phyloP scores from a whole-genome alignment of 1,140 invertebrate species.

The Pseudomyrmex dendroicus region DNA sequence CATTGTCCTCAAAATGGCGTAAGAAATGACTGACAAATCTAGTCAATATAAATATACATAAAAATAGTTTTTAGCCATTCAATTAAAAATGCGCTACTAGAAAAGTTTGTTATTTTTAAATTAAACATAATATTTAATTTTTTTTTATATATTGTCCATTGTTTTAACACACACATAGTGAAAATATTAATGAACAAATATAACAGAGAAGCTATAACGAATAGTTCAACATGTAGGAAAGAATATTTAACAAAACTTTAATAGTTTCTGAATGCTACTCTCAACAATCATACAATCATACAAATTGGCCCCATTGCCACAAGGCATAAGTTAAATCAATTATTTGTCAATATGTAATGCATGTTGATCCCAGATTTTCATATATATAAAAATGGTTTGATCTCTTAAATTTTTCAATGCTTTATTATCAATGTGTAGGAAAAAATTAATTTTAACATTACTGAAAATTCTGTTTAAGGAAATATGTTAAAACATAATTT shows the following conservation, averaged over 20 bases:
- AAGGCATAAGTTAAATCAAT: constrained; percentile 67
- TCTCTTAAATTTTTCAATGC: constrained; percentile 1
- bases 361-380: constrained; percentile 61
- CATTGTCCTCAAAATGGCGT: constrained; percentile 51
- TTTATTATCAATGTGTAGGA: neutral
- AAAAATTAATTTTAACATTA: neutral
- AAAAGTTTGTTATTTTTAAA: neutral
- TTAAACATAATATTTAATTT: constrained; percentile 9
- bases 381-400: constrained; percentile 44
- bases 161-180: neutral
- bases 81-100: constrained; percentile 29
- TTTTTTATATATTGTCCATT: constrained; percentile 7
- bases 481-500: constrained; percentile 11
- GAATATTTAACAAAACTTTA: constrained; percentile 16
- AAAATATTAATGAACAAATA: neutral
- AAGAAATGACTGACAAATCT: constrained; percentile 39
- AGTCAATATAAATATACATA: constrained; percentile 33
- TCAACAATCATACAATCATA: constrained; percentile 58
- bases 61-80: constrained; percentile 43
- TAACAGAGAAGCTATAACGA: neutral
- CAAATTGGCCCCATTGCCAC: constrained; percentile 75
- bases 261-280: constrained; percentile 22
- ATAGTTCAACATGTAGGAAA: constrained; percentile 17
- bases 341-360: constrained; percentile 63
- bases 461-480: constrained; percentile 4